Evolutionary conservation across 1,140 invertebrate species (phyloP).

Genomic region (Frieseomelitta varia): DNA sequence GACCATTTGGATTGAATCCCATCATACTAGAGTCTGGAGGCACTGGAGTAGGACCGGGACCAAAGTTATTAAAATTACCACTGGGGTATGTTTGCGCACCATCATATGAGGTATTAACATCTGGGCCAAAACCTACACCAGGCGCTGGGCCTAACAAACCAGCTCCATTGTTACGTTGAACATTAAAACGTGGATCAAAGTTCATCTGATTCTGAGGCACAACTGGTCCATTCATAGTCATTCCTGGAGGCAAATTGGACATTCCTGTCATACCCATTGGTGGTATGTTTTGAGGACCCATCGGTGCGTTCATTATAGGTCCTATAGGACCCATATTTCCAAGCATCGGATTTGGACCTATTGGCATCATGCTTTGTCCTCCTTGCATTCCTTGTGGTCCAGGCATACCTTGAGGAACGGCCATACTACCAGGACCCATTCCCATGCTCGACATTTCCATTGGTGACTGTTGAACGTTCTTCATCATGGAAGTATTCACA

Average conservation of each 20-base stretch:
- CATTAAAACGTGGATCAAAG: constrained; percentile 74
- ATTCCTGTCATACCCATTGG: constrained; percentile 79
- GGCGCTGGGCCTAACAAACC: constrained; percentile 78
- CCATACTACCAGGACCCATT: constrained; percentile 80
- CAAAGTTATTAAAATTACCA: constrained; percentile 71
- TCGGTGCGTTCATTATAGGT: constrained; percentile 66
- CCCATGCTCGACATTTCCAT: constrained; percentile 57
- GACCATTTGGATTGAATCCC: constrained; percentile 68
- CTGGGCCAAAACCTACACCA: constrained; percentile 68
- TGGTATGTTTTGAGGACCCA: constrained; percentile 63
- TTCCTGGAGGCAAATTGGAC: constrained; percentile 70
- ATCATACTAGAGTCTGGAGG: constrained; percentile 69
- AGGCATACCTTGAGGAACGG: constrained; percentile 75
- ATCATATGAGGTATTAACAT: constrained; percentile 71
- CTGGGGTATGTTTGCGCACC: constrained; percentile 61
- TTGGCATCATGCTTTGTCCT: constrained; percentile 76
- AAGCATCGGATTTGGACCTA: constrained; percentile 80
- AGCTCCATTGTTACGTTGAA: constrained; percentile 76
- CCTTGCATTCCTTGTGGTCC: constrained; percentile 83
- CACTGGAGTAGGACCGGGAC: constrained; percentile 57
- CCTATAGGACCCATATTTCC: constrained; percentile 78
- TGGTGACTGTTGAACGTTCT: constrained; percentile 42
- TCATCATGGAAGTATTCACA: constrained; percentile 57
- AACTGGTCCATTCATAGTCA: constrained; percentile 63
- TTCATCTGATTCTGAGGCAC: constrained; percentile 72